Conservation (phyloP, 2,888 invertebrate species). For the Glaucopsyche alexis region DNA sequence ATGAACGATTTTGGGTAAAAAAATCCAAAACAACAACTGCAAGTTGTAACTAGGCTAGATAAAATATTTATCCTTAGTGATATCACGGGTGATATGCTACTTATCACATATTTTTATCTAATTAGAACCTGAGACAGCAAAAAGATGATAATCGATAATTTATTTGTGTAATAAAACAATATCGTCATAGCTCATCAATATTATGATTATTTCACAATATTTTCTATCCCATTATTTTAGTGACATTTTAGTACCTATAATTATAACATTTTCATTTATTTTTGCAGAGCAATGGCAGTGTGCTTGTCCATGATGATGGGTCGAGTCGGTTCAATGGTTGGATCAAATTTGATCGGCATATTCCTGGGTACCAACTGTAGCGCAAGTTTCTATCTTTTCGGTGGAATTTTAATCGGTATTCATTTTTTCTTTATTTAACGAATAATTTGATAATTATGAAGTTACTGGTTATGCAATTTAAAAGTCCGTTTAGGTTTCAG, state of each 20-base stretch:
- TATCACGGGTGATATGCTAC: no score
- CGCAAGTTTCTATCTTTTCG: slow-evolving; percentile 82
- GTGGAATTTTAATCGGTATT: slow-evolving; percentile 73
- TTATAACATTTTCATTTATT: not conserved
- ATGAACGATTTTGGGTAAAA: not conserved
- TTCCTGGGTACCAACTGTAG: slow-evolving; percentile 82
- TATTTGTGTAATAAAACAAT: not conserved
- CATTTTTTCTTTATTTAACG: slow-evolving; percentile 21
- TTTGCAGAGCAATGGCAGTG: slow-evolving; percentile 81
- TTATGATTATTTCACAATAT: not conserved
- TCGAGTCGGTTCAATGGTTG: slow-evolving; percentile 82
- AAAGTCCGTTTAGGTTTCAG: no score
- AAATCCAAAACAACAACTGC: not conserved
- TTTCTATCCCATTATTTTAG: not conserved
- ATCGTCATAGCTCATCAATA: not conserved
- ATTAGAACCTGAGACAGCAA: not conserved
- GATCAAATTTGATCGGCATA: slow-evolving; percentile 82
- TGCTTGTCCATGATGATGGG: slow-evolving; percentile 83
- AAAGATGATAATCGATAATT: not conserved
- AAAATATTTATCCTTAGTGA: not conserved
- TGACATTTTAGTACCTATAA: not conserved
- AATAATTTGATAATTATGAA: no score
- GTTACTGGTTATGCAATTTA: no score
- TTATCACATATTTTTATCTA: not conserved
- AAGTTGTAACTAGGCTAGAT: not conserved